Base-by-base conservation (phyloP, 2,797 vertebrate genomes). In the Sebastes wilsoni region DNA sequence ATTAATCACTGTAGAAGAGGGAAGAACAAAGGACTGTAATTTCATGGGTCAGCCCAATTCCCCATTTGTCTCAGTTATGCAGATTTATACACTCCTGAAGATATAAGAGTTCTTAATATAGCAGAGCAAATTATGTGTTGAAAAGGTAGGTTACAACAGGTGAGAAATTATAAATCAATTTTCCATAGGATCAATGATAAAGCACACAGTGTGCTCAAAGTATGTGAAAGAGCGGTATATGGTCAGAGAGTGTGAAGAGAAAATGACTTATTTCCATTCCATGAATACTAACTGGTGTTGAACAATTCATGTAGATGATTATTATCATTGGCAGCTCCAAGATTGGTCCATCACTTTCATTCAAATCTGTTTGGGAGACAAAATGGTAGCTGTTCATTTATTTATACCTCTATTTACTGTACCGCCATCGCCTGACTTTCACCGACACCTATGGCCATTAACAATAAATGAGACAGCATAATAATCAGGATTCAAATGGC, bases 321-420 rank as follows among this genome's bases (percentile, higher is more conserved):
- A 59, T 74, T 83, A 20, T 64, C 2, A 4, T 20, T 18, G 14
- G 65, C 62, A 60, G 77, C n/a, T 62, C 9, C 72, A 61, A 10
- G 54, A 69, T n/a, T 74, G 75, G 28, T n/a, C 23, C 55, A 54
- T 72, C 52, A 7, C 46, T 70, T 73, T 77, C 14, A 60, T 54
- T 81, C 25, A 67, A 4, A 23, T 34, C n/a, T 46, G 22, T 64
- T 69, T 55, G 36, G 28, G 30, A 28, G 32, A 77, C 13, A 78
- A 86, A 79, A 49, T 54, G 32, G 1, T 30, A 28, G 73, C 77
- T 85, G 73, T 83, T 92, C 1, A 89, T 89, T 94, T 92, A 93
- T 94, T 93, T 68, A 94, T 90, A 74, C 60, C 20, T 87, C 72
- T 25, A 90, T 93, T 89, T 86, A 71, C 62, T 81, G n/a, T 49